A percentile compares a stretch with the other conserved stretches of the same genome.
Evolutionary conservation across 2,797 vertebrate genomes (phyloP).

Genomic region (Helostoma temminkii): DNA sequence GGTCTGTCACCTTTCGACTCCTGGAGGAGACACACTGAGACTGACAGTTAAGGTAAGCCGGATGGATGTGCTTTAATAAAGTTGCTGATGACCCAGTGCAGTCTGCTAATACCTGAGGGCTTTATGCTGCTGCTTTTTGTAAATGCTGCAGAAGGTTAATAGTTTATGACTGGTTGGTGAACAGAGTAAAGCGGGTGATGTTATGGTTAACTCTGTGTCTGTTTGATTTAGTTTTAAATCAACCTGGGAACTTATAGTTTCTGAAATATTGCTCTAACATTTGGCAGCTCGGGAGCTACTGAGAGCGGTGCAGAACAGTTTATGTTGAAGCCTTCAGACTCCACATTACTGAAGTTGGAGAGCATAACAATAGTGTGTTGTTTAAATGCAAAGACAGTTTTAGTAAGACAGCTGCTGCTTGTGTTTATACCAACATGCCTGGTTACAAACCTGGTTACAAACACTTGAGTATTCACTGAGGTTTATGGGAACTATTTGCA

Average conservation of each 20-base stretch:
- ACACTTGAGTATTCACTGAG: constrained; percentile 63
- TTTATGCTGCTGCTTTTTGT: constrained; percentile 1
- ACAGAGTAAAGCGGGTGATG: constrained; percentile 17
- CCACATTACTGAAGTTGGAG: constrained; percentile 63
- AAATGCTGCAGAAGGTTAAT: neutral
- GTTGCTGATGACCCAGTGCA: constrained; percentile 3
- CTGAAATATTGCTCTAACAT: constrained; percentile 16
- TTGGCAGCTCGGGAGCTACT: constrained; percentile 23
- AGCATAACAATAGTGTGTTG: constrained; percentile 74
- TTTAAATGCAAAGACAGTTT: constrained; percentile 65
- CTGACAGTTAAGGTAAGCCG: constrained; percentile 64
- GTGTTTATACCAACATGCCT: constrained; percentile 75
- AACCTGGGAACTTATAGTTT: constrained; percentile 12
- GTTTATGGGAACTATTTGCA: constrained; percentile 59
- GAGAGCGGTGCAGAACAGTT: constrained; percentile 40
- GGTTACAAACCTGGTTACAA: constrained; percentile 59
- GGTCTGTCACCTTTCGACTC: constrained; percentile 52
- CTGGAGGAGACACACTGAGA: constrained; percentile 50
- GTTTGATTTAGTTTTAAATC: constrained; percentile 19
- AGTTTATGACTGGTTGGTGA: neutral
- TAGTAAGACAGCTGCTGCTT: constrained; percentile 72
- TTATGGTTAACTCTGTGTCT: neutral
- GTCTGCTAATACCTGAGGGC: constrained; percentile 16
- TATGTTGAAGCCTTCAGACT: constrained; percentile 38
- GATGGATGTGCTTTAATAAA: constrained; percentile 33